Percentiles rank a stretch among this genome's conserved stretches.
Conservation (phyloP, 2,888 invertebrate species). For the Thera obeliscata region DNA sequence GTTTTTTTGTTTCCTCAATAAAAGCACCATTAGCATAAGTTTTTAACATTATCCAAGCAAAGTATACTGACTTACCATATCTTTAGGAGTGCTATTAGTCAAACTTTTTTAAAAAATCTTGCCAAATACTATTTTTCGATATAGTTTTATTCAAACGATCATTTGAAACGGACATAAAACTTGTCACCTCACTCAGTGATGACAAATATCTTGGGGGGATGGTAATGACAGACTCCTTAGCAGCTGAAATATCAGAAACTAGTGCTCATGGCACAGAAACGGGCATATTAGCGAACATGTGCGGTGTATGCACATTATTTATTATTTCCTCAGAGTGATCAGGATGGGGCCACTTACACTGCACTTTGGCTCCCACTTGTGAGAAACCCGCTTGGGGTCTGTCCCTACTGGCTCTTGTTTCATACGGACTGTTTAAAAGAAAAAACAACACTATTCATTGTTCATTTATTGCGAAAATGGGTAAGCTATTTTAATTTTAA, state of each 20-base stretch:
- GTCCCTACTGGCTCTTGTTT: conserved; percentile 5
- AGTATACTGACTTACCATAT: no score
- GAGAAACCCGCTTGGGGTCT: conserved; percentile 17
- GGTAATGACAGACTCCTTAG: no score
- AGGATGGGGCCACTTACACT: conserved; percentile 43
- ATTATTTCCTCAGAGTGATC: conserved; percentile 41
- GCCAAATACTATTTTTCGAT: no score
- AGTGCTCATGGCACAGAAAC: conserved; percentile 2
- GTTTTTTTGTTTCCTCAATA: conserved; percentile 41
- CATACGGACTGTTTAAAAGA: neutral
- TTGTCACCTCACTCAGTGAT: no score
- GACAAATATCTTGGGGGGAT: no score
- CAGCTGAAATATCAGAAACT: neutral
- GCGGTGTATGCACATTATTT: conserved; percentile 40
- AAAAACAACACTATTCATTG: no score
- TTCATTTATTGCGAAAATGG: no score
- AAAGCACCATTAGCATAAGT: conserved; percentile 21
- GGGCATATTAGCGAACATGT: conserved; percentile 40
- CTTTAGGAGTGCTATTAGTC: no score
- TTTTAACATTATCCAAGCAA: neutral
- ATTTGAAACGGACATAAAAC: no score
- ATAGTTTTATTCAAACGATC: no score
- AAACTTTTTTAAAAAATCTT: no score
- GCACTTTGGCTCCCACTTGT: conserved; percentile 41
- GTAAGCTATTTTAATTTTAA: no score